Evolutionary conservation across 2,797 vertebrate genomes (phyloP), one percentile per base, ranked within the genome.

Genomic region (Adrianichthys oophorus): DNA sequence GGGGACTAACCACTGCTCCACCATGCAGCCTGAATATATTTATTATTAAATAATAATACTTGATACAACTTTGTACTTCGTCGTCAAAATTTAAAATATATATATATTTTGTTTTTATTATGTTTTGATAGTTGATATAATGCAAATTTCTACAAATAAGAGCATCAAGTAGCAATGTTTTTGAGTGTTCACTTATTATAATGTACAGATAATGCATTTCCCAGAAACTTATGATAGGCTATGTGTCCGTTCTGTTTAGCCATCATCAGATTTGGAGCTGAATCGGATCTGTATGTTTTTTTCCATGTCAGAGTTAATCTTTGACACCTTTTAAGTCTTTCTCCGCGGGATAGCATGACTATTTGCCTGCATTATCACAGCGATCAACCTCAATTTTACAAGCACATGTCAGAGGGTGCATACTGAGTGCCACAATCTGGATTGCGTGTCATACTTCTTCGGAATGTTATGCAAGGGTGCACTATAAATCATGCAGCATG

Each of bases 371-470:
- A 37, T 37, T 37, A 37, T 37, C 32, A 37, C 32, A 52, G 64
- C 44, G 37, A 59, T 47, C n/a, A 5, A 47, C 44, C 56, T 68
- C 57, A 50, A 51, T 65, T 74, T 62, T 21, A 69, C 65, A 65
- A 75, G 64, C 49, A 59, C 32, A 69, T 41, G n/a, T 56, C 15
- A 8, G 18, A 40, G 55, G 37, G 29, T 62, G 62, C 58, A 70
- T 64, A 45, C 42, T 41, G 29, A 60, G 65, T 44, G 50, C 37
- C 51, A 48, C 45, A 46, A 50, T 52, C 13, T 56, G 81, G 80
- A 84, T 82, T 84, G 79, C 45, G 65, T 24, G 73, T 65, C 70
- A 79, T 72, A 7, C 75, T 21, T 76, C 75, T 21, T 73, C 43
- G 52, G 55, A 41, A 24, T 40, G 60, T 84, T 82, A 79, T 51